Conservation (phyloP, 2,113 vertebrate genomes). For the Salvelinus alpinus region DNA sequence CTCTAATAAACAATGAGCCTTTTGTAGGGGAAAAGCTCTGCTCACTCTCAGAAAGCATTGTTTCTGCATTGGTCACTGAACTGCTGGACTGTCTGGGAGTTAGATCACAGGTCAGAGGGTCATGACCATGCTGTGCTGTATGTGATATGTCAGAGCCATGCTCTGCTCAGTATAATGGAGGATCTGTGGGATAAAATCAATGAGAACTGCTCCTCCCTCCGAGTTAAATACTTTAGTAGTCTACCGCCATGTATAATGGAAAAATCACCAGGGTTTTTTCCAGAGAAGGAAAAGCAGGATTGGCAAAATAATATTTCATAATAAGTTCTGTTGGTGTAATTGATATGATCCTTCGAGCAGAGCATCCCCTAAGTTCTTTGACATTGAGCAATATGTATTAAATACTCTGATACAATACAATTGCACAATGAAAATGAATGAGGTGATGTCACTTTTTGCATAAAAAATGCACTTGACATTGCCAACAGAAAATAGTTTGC, state of each 20-base stretch:
- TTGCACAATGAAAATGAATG: no score
- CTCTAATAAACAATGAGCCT: conserved; percentile 62
- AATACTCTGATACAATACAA: neutral
- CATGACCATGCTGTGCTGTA: neutral
- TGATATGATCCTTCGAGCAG: neutral
- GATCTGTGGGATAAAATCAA: neutral
- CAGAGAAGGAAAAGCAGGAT: neutral
- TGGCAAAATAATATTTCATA: conserved; percentile 6
- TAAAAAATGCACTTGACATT: no score
- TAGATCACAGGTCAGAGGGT: conserved; percentile 32
- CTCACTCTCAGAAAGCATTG: conserved; percentile 60
- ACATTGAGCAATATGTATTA: neutral
- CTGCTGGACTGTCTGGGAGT: conserved; percentile 23
- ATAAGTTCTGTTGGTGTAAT: conserved; percentile 2
- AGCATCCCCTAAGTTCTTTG: neutral
- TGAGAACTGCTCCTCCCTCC: neutral
- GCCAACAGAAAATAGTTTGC: no score
- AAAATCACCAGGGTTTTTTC: neutral
- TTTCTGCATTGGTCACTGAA: conserved; percentile 62
- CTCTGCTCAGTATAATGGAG: neutral
- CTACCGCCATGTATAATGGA: conserved; percentile 5
- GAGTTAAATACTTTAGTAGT: neutral
- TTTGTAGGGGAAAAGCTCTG: conserved; percentile 60
- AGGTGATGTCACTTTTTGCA: no score
- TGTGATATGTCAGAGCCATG: neutral